Evolutionary conservation across 2,888 invertebrate species (phyloP).

Genomic region (Limnephilus marmoratus): DNA sequence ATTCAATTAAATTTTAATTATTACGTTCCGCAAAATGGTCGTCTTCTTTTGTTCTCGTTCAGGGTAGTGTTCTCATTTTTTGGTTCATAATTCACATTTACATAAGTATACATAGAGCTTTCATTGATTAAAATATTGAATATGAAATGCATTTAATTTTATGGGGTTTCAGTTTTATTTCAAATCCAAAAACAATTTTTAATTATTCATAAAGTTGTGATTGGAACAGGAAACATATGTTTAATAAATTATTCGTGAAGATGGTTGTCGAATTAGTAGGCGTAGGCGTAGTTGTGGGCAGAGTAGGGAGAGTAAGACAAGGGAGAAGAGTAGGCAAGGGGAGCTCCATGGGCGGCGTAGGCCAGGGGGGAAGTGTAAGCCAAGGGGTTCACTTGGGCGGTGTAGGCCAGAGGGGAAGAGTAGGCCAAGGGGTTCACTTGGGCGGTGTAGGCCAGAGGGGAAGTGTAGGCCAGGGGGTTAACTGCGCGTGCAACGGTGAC

Average conservation of each 20-base stretch:
- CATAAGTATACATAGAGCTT: too few species aligned
- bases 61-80: too few species aligned
- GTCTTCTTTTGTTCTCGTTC: too few species aligned
- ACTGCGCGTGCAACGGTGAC: slow-evolving; percentile 46
- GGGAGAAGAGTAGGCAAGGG: slow-evolving; percentile 65
- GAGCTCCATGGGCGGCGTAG: slow-evolving; percentile 47
- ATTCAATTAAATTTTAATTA: too few species aligned
- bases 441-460: slow-evolving; percentile 64
- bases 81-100: too few species aligned
- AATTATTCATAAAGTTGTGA: neutral
- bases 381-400: slow-evolving; percentile 66
- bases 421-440: slow-evolving; percentile 67
- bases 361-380: slow-evolving; percentile 62
- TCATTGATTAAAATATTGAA: neutral
- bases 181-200: neutral
- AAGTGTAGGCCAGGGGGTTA: slow-evolving; percentile 40
- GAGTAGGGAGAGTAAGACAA: slow-evolving; percentile 62
- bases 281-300: slow-evolving; percentile 58
- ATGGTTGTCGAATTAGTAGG: slow-evolving; percentile 43
- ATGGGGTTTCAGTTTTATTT: neutral
- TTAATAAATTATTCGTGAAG: neutral
- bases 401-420: slow-evolving; percentile 65
- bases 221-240: neutral
- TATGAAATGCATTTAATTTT: neutral
- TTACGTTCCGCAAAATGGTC: too few species aligned